Conservation (phyloP, 2,113 vertebrate genomes). For the Pteruthius melanotis region DNA sequence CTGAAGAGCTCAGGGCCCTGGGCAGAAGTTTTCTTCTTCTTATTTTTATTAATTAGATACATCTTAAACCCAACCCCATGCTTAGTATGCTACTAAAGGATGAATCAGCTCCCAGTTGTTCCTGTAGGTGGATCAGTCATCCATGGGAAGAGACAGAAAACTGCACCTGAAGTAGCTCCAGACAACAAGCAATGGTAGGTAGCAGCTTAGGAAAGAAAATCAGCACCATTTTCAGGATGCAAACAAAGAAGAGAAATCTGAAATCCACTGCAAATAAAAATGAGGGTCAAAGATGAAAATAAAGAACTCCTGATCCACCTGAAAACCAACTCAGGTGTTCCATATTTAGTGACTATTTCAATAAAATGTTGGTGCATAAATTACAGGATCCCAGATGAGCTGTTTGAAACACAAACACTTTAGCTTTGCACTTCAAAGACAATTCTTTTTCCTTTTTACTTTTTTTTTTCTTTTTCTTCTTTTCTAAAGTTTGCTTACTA, state of each 20-base stretch:
- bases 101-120: background rate
- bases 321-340: background rate
- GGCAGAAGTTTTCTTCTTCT: background rate
- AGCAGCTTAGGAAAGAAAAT: background rate
- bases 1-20: background rate
- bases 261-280: background rate
- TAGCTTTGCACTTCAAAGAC: background rate
- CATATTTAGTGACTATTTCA: background rate
- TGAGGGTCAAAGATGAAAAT: background rate
- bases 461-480: too few relatives aligned
- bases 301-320: background rate
- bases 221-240: background rate
- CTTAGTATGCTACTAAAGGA: background rate
- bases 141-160: background rate
- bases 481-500: background rate
- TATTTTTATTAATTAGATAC: background rate
- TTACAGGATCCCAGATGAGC: accelerated
- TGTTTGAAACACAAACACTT: background rate
- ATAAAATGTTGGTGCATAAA: background rate
- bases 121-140: background rate
- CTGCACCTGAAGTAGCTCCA: background rate
- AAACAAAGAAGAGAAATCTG: background rate
- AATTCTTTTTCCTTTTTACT: background rate
- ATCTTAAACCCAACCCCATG: background rate
- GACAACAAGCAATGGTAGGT: background rate